A percentile compares a stretch with the other conserved stretches of the same genome.
Conservation (phyloP, 2,888 invertebrate genomes). For the Watsonalla binaria region DNA sequence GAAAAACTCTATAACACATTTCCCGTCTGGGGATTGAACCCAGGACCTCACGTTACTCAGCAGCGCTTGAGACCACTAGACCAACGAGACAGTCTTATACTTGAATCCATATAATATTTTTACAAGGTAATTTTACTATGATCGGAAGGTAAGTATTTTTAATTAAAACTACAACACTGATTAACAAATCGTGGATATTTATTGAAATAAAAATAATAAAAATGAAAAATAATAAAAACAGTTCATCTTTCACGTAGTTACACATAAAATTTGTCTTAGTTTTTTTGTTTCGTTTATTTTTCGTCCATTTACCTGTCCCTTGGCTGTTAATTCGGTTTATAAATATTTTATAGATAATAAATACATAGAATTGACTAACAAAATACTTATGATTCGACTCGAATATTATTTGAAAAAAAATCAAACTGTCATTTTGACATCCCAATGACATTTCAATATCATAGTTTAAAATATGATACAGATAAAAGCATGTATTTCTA, state of each 20-base stretch:
- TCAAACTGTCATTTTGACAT: too few species aligned
- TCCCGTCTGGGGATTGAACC: too few species aligned
- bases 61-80: too few species aligned
- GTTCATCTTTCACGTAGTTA: slow-evolving; percentile 75
- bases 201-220: slow-evolving; percentile 79
- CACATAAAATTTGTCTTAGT: slow-evolving; percentile 77
- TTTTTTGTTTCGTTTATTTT: slow-evolving; percentile 62
- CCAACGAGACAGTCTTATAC: too few species aligned
- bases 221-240: slow-evolving; percentile 79
- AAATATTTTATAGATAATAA: not conserved
- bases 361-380: too few species aligned
- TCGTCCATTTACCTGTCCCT: slow-evolving; percentile 45
- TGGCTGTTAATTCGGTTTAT: not conserved
- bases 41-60: too few species aligned
- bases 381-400: too few species aligned
- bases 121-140: too few species aligned
- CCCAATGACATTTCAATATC: not conserved
- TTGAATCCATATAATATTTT: too few species aligned
- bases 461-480: not conserved
- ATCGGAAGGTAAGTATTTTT: not conserved
- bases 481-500: slow-evolving; percentile 17
- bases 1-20: too few species aligned
- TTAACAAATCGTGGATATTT: slow-evolving; percentile 79
- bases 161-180: slow-evolving; percentile 46
- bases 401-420: too few species aligned